A percentile compares a stretch with the other conserved stretches of the same genome.
These are phyloP conservation scores for Meteorus sp. DNA, from an alignment of 1,140 invertebrate genomes.

Conservation along the genomic window DNA sequence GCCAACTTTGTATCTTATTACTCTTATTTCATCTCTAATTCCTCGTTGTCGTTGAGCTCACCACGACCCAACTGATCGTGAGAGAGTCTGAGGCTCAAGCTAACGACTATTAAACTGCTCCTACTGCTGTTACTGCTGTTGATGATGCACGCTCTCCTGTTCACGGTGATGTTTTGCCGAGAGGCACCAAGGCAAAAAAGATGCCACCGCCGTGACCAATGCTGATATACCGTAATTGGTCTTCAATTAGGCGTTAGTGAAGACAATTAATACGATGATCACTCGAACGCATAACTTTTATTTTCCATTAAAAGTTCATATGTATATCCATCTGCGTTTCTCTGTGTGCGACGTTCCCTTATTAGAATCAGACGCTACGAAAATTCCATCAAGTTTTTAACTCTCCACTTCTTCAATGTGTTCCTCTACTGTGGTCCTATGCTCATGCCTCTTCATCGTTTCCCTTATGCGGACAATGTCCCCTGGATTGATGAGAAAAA, in stretches of 20 bases:
- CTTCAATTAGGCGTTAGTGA: constrained; percentile 35
- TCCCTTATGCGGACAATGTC: constrained; percentile 14
- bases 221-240: constrained; percentile 35
- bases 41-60: constrained; percentile 3
- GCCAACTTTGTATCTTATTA: not conserved
- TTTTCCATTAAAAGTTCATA: not conserved
- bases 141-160: too few relatives aligned
- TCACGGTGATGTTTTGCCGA: too few relatives aligned
- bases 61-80: constrained; percentile 7
- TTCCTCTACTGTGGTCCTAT: too few relatives aligned
- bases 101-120: too few relatives aligned
- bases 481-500: constrained; percentile 10
- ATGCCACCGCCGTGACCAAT: not conserved
- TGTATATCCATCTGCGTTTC: not conserved
- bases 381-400: not conserved
- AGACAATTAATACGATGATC: constrained; percentile 34
- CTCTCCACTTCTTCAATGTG: not conserved
- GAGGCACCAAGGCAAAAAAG: not conserved
- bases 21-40: constrained; percentile 6
- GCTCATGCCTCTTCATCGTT: not conserved
- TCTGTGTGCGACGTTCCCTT: not conserved
- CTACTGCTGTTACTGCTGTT: too few relatives aligned
- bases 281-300: not conserved
- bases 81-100: too few relatives aligned
- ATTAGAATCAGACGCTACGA: not conserved